Base-by-base conservation (phyloP, 2,113 vertebrate species). In the Tursiops truncatus region DNA sequence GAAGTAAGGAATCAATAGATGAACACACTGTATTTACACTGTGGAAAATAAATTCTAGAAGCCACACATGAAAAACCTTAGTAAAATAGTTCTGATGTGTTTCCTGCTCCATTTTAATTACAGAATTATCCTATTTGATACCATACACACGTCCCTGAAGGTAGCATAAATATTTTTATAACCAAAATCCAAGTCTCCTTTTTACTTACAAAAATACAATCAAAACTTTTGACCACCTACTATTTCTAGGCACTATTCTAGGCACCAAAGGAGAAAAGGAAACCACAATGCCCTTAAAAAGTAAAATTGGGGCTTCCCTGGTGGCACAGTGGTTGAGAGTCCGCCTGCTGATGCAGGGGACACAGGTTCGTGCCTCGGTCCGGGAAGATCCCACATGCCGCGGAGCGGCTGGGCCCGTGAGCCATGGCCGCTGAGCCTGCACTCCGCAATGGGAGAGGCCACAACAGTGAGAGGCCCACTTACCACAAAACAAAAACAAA, bases 61-160 rank as follows among this genome's bases (percentile, higher is more conserved):
- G 62, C 50, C 90, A 95, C 8, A 93, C 9, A 74, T 47, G 56
- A 93, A 83, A 88, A 95, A 92, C n/a, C 63, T 63, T 36, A 31
- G 3, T 23, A 60, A 90, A 91, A 92, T 47, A 79, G 23, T 63
- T 76, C 77, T 65, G 7, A 88, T 80, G 47, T 67, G 21, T 80
- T 53, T 8, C 82, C 8, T 80, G 7, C 5, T 81, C 11, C 18
- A 63, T 81, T 95, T 87, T 53, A 87, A 56, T 74, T 86, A 95
- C 36, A 91, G 18, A 80, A 90, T 74, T 92, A 53, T 56, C 41
- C 62, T 14, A n/a, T 91, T 67, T 87, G 8, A 70, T 65, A 56
- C 15, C 62, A 18, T 83, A 89, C 17, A 84, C 38, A 80, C 26
- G 36, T 74, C 79, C 41, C 63, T 94, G 11, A 94, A 95, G 79